A percentile compares a stretch with the other conserved stretches of the same genome.
These are phyloP conservation scores for Cecidostiba fungosa DNA, from an alignment of 2,888 invertebrate species.

Conservation along the genomic window DNA sequence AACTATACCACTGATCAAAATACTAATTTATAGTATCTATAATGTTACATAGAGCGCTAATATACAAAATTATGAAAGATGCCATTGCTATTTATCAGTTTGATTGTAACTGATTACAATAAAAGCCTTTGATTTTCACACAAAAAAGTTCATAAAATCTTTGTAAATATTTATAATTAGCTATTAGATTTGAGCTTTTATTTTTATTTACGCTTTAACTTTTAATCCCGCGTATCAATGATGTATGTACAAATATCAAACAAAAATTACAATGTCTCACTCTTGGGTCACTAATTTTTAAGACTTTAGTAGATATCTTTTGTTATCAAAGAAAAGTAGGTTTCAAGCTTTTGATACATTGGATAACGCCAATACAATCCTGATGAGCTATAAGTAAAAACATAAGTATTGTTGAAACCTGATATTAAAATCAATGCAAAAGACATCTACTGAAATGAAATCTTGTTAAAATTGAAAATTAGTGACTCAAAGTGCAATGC, in stretches of 20 bases:
- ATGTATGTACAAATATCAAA: not conserved
- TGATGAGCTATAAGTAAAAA: not conserved
- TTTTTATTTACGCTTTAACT: slow-evolving; percentile 9
- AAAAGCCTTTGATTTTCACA: slow-evolving; percentile 8
- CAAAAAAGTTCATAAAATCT: not conserved
- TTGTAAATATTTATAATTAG: slow-evolving; percentile 26
- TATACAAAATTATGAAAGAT: slow-evolving; percentile 12
- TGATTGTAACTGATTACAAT: slow-evolving; percentile 26
- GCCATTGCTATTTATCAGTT: not conserved
- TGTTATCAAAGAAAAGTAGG: too few relatives aligned
- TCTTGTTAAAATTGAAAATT: not conserved
- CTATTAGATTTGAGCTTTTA: slow-evolving; percentile 38
- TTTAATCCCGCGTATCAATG: not conserved
- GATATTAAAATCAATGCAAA: not conserved
- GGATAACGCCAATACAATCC: not conserved
- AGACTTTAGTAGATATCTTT: not conserved
- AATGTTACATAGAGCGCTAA: not conserved
- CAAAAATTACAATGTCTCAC: not conserved
- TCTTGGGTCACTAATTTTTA: not conserved
- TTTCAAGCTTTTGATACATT: not conserved
- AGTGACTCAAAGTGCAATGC: not conserved
- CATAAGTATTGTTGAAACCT: not conserved
- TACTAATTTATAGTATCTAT: not conserved
- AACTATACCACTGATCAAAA: not conserved
- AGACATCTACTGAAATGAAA: not conserved